Evolutionary conservation across 2,888 invertebrate genomes (phyloP), one percentile per base, ranked within the genome.

Genomic region (Phaonia tiefii): DNA sequence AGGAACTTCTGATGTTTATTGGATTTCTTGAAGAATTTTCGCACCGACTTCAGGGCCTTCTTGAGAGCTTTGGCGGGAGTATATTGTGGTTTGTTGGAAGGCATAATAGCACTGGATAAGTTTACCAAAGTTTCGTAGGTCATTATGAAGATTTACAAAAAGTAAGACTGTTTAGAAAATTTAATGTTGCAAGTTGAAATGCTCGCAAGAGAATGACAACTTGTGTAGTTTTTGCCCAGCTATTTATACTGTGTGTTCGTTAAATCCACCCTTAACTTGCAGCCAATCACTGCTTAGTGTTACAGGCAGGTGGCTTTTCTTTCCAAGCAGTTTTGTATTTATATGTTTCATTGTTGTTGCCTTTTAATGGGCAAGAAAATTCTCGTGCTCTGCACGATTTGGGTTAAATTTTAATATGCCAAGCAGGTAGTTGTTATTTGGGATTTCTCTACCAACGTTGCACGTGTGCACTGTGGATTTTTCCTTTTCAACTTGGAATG

Each of bases 291-390:
- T 79, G 44, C 31, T 1, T 49, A 42, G 31, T 69, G 78, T 78
- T 72, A 31, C 1, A 26, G 69, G 86, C 88, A 88, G 89, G 89
- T 88, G 87, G n/a, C 81, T 72, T 79, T 60, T 11, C 20, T 79
- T 80, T 72, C 31, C 4, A 31, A 31, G 8, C 31, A 8, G 3
- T 31, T 31, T 31, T 31, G 46, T 26, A 46, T 15, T 2, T 31
- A 31, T 8, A 25, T 54, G 25, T 54, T 15, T n/a, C n/a, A 10
- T 58, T 31, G 15, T 15, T 26, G n/a, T 31, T 2, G 31, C 13
- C 15, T 58, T 20, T 20, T 20, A 20, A 5, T 60, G 37, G 39
- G 15, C 5, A 60, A 49, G 49, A 44, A 71, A 39, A 76, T 73
- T 70, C 66, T 81, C 44, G 60, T 77, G 77, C 71, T 72, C 20